Evolutionary conservation across 2,797 vertebrate genomes (phyloP), one percentile per base, ranked within the genome.

Genomic region (Microctenopoma lineatum): DNA sequence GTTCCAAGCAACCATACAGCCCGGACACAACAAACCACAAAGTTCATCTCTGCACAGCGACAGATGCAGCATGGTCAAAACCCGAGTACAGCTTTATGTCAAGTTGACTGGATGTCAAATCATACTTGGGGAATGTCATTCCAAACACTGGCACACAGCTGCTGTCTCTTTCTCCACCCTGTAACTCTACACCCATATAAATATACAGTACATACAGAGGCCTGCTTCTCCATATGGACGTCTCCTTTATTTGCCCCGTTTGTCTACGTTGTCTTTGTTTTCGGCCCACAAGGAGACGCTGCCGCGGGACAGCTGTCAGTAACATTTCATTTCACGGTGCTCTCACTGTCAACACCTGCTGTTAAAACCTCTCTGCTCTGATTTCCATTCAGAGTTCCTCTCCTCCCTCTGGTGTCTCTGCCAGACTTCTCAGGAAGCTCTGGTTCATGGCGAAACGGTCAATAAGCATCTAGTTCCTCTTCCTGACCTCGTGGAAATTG

Each of bases 281-380:
- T 5, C 14, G 57, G 59, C 41, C 60, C 42, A 11, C 26, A 15
- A 52, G 74, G 51, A 60, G 57, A 77, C 21, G 66, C 55, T 27
- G 0, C 64, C 54, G 54, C 34, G 3, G 70, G 70, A 46, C 50
- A 21, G 64, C 77, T 86, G 89, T 89, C 88, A 59, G 52, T 58
- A 51, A 52, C 79, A 85, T 47, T 21, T 84, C 41, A 18, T 79
- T 59, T 70, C 46, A 11, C 34, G 52, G 64, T 44, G 65, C 73
- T 76, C 77, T 81, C 64, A 26, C 70, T 80, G 86, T 84, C 88
- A 73, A 26, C 74, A 63, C 73, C 86, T 86, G 76, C 71, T 84
- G 78, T 80, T 72, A 54, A 7, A 67, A 50, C 70, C 51, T 63
- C 64, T 74, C 18, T 4, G 3, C 15, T 56, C 26, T 14, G 44